Evolutionary conservation across 2,888 invertebrate genomes (phyloP).

Genomic region (Pocota personata): DNA sequence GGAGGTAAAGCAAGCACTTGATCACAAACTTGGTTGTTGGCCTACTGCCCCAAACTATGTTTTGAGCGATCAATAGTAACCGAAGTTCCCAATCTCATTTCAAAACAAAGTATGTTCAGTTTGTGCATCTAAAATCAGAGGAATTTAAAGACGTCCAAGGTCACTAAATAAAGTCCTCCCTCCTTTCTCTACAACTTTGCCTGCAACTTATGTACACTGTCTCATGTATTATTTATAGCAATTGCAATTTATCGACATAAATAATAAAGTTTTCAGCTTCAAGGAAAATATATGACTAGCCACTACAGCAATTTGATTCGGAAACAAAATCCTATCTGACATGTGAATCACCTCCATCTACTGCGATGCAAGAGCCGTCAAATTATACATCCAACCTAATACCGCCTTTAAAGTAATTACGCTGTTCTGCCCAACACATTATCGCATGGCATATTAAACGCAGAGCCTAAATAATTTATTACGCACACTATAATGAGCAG

Average conservation of each 20-base stretch:
- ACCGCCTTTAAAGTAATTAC: constrained; percentile 68
- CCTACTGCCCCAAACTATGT: no score
- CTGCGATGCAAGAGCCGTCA: constrained; percentile 22
- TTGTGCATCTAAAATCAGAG: no score
- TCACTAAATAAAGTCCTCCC: no score
- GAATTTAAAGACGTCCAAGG: no score
- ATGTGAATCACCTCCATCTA: constrained; percentile 19
- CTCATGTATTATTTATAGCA: no score
- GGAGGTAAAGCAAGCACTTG: no score
- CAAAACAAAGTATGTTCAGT: no score
- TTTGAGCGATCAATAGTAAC: no score
- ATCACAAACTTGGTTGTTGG: no score
- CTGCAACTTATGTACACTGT: no score
- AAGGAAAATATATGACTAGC: background rate
- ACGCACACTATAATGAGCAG: constrained; percentile 71
- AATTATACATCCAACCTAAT: constrained; percentile 52
- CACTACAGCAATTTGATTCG: constrained; percentile 12
- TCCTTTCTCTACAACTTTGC: no score
- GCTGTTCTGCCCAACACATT: constrained; percentile 69
- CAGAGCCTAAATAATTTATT: constrained; percentile 73
- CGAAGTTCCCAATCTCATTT: no score
- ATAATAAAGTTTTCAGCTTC: background rate
- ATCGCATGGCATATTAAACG: constrained; percentile 69
- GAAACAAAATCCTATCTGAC: constrained; percentile 52
- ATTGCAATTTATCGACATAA: background rate